Base-by-base conservation (phyloP, 2,797 vertebrate genomes). In the Hypotaenidia okinawae region DNA sequence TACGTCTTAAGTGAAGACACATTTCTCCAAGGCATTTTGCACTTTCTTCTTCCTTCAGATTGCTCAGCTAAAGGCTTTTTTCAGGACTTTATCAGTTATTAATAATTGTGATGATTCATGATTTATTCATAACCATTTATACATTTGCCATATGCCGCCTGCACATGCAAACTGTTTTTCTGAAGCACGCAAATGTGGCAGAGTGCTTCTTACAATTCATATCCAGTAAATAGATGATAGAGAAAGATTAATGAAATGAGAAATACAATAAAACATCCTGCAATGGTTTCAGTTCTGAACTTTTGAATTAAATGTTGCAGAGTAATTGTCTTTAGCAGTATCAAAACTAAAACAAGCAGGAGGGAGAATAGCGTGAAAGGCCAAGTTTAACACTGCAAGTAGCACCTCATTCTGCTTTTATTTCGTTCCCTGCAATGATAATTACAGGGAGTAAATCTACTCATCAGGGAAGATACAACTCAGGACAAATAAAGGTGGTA, bases 71-170 rank as follows among this genome's bases (percentile, higher is more conserved):
- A 93, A 93, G 77, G 69, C 57, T 95, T 96, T 96, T 91, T 91
- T 95, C 81, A 52, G 58, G 84, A 91, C 85, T 93, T 94, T 95
- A 97, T 95, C 91, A 94, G 94, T 95, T 96, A 96, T 95, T 96
- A 97, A 96, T 96, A 97, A 95, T 94, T 96, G 91, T 89, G 93
- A 96, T 93, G 79, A 90, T 82, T 94, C 89, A 96, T 95, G 90
- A 59, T 95, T 97, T 96, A 96, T 97, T 97, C 96, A 97, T 97
- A 95, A 89, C 80, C 94, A 73, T 96, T 95, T 93, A 84, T 96
- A 90, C 67, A 41, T 95, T 95, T 96, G 57, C 94, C 96, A 96
- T 96, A 95, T 95, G 95, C 90, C 95, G 85, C 57, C 83, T 95
- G 89, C 64, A 55, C 76, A 96, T 22, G 51, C 63, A 94, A 81